Evolutionary conservation across 2,888 invertebrate genomes (phyloP).

Genomic region (Julus scanicus): DNA sequence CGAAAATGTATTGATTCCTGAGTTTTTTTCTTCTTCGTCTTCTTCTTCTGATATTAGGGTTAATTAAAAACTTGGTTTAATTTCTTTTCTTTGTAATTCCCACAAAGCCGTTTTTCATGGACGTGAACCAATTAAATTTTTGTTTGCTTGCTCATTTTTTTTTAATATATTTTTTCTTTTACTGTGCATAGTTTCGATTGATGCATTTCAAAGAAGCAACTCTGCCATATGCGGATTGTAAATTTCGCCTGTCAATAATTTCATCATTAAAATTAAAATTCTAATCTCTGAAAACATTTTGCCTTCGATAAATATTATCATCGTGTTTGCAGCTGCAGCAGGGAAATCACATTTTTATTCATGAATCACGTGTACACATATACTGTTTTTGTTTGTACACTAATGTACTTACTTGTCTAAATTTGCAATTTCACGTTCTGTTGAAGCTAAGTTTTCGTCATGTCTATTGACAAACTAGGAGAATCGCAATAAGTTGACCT

Average conservation of each 20-base stretch:
- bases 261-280: conserved; percentile 28
- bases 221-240: neutral
- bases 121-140: conserved; percentile 25
- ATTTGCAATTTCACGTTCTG: neutral
- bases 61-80: conserved; percentile 24
- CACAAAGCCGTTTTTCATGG: conserved; percentile 10
- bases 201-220: neutral
- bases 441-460: too few species aligned
- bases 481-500: too few species aligned
- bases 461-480: too few species aligned
- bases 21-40: neutral
- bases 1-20: neutral
- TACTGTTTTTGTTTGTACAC: neutral
- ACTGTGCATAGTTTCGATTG: neutral
- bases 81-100: conserved; percentile 14
- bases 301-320: neutral
- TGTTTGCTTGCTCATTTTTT: neutral
- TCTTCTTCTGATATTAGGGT: neutral
- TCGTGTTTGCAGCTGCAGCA: neutral
- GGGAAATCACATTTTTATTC: neutral
- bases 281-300: neutral
- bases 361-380: neutral
- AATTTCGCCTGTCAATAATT: neutral
- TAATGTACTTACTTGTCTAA: neutral
- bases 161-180: neutral